These are phyloP conservation scores for Drosophila littoralis DNA, from an alignment of 1,140 invertebrate species.

Conservation along the genomic window DNA sequence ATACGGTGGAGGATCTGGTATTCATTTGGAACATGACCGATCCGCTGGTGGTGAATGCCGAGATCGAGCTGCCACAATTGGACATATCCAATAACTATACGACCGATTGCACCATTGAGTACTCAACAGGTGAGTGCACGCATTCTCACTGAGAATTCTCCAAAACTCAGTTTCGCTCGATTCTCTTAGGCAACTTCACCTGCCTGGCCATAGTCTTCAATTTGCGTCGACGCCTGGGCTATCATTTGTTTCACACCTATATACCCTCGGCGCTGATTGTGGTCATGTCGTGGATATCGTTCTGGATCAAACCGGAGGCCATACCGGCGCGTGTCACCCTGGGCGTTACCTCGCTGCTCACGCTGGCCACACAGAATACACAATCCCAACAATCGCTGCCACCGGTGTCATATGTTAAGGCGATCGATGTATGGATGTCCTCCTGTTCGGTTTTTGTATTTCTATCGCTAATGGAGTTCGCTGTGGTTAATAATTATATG, in stretches of 20 bases:
- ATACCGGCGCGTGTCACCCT: constrained; percentile 87
- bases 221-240: constrained; percentile 91
- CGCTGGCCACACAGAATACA: constrained; percentile 94
- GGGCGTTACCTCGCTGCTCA: constrained; percentile 93
- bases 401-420: constrained; percentile 95
- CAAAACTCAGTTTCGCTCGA: not conserved
- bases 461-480: constrained; percentile 96
- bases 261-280: constrained; percentile 95
- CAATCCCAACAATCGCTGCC: constrained; percentile 95
- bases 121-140: constrained; percentile 89
- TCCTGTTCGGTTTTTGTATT: constrained; percentile 97
- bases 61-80: constrained; percentile 94
- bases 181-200: constrained; percentile 91
- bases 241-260: constrained; percentile 96
- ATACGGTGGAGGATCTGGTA: constrained; percentile 92
- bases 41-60: constrained; percentile 93
- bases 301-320: constrained; percentile 96
- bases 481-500: constrained; percentile 96
- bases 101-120: constrained; percentile 94
- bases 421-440: constrained; percentile 97
- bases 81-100: constrained; percentile 95
- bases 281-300: constrained; percentile 97
- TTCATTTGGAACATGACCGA: constrained; percentile 96
- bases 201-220: constrained; percentile 94
- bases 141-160: not conserved